Percentiles rank a stretch among this genome's conserved stretches.
phyloP scores from a whole-genome alignment of 92 coral and sea anemone genomes.

The Plumapathes pennacea region DNA sequence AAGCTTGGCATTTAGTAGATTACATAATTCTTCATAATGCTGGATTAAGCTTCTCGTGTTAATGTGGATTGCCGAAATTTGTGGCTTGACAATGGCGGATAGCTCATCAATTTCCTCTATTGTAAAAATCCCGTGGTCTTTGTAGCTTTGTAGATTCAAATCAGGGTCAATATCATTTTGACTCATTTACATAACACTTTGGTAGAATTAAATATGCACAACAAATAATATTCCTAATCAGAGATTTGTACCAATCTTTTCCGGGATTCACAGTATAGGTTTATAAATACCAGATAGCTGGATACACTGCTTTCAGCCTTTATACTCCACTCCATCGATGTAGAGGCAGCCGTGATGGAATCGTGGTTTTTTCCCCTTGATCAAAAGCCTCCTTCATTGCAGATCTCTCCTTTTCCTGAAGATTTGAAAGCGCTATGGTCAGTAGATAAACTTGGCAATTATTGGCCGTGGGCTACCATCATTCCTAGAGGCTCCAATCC shows the following conservation, averaged over 20 bases:
- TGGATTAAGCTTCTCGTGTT: conserved; percentile 23
- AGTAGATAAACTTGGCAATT: conserved; percentile 32
- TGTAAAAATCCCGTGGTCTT: conserved; percentile 22
- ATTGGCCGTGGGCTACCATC: conserved; percentile 38
- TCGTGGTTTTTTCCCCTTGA: conserved; percentile 22
- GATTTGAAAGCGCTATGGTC: conserved; percentile 16
- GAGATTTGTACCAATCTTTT: no score
- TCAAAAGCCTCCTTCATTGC: no score
- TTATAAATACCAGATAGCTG: no score
- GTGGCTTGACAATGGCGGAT: conserved; percentile 21
- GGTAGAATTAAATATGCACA: not conserved
- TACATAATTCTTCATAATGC: conserved; percentile 19
- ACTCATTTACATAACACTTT: not conserved
- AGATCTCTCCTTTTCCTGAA: conserved; percentile 13
- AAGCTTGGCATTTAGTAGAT: conserved; percentile 6
- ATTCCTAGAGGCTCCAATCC: conserved; percentile 11
- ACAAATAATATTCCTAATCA: no score
- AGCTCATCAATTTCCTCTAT: conserved; percentile 5
- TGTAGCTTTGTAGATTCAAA: conserved; percentile 11
- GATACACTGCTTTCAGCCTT: no score
- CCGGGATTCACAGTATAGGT: no score
- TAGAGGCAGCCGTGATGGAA: conserved; percentile 18
- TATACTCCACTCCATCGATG: conserved; percentile 8
- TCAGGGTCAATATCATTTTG: conserved; percentile 19
- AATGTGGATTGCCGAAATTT: conserved; percentile 17